Base-by-base conservation (phyloP, 1,140 invertebrate species). In the Sipha flava region DNA sequence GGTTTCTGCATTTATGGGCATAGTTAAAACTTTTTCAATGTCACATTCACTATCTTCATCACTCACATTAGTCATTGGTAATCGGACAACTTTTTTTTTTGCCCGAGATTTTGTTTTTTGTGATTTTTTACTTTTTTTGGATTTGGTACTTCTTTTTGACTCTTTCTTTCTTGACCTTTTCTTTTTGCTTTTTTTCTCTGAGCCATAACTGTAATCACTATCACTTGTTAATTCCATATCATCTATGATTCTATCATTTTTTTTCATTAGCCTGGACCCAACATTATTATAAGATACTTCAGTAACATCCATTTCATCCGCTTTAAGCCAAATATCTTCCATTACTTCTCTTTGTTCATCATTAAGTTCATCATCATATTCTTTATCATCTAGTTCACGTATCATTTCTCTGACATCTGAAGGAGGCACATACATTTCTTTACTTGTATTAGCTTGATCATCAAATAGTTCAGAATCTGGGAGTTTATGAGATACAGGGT, bases 241-340 rank as follows among this genome's bases (percentile, higher is more conserved):
- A 23, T 77, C 21, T 14, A 34, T 26, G 10, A 18, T 29, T 43
- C 3, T 26, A 2, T 43, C 40, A 18, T 18, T 59, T 77, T 77
- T 77, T 7, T 9, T 59, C 16, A 34, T 6, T 37, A 54, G 16
- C 3, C 47, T 52, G 29, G 16, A 23, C 26, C 10, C 43, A 18
- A 9, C 49, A 23, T 52, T 62, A 45, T 79, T 81, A 54, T 54
- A 54, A 5, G 57, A 66, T 29, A 70, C 18, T 54, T 70, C 43
- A 18, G 43, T 66, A 18, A 37, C n/a, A 64, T 59, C 91, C 85
- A 93, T 92, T 87, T 93, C 92, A 79, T 92, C 92, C 80, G 92
- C 92, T 87, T 93, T 94, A 31, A 92, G 81, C 91, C 92, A 94
- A 82, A 93, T 93, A 82, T 93, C 92, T 86, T 93, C 92, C 1